Percentiles rank a stretch among this genome's conserved stretches.
phyloP scores from a whole-genome alignment of 2,113 vertebrate genomes.

The Axis porcinus region DNA sequence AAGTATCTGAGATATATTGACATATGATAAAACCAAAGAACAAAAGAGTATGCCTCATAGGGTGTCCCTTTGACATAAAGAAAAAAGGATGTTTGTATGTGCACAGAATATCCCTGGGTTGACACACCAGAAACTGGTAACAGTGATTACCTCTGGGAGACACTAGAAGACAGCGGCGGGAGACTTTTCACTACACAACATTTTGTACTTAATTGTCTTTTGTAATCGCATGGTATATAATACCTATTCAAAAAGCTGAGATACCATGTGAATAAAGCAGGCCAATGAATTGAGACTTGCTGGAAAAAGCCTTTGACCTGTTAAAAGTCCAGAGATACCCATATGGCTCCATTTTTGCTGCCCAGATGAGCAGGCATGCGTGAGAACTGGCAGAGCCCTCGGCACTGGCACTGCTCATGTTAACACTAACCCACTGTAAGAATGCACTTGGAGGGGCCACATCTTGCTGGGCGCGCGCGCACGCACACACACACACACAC shows the following conservation, averaged over 20 bases:
- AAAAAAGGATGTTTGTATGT: not conserved
- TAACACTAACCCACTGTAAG: not conserved
- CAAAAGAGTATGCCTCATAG: not conserved
- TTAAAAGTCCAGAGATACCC: not conserved
- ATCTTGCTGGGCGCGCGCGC: not conserved
- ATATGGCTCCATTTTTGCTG: not conserved
- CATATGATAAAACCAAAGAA: not conserved
- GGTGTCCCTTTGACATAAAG: not conserved
- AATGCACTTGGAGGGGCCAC: not conserved
- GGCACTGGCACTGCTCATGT: not conserved
- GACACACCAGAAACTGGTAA: not conserved
- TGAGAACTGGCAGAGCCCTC: not conserved
- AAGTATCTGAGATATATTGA: not conserved
- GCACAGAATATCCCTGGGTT: not conserved
- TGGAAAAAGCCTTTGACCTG: not conserved
- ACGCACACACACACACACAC: not conserved
- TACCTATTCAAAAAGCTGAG: not conserved
- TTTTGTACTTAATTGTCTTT: not conserved
- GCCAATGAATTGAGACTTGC: not conserved
- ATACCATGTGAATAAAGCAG: not conserved
- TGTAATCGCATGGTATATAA: not conserved
- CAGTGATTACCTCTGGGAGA: not conserved
- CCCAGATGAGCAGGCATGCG: not conserved
- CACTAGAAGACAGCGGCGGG: too few relatives aligned
- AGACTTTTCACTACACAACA: not conserved